These are phyloP conservation scores for Lasioglossum figueresi DNA, from an alignment of 2,888 invertebrate genomes.

Conservation along the genomic window DNA sequence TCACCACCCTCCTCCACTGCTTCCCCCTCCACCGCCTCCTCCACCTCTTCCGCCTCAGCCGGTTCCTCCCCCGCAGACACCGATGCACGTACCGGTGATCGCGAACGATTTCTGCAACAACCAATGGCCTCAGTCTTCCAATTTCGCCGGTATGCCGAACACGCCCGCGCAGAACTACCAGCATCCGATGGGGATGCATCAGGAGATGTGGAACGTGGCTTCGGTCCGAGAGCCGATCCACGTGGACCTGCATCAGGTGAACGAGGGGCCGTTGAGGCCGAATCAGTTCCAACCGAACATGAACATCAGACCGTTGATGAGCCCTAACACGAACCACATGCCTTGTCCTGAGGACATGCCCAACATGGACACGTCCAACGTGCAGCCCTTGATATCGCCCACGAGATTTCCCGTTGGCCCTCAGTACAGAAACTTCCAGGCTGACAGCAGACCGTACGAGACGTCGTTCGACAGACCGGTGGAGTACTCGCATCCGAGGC, in stretches of 20 bases:
- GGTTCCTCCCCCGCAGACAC: not conserved
- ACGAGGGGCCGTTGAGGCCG: conserved; percentile 56
- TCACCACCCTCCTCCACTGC: not conserved
- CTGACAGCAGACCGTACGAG: conserved; percentile 51
- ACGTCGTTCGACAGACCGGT: conserved; percentile 65
- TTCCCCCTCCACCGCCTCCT: not conserved
- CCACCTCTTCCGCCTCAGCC: conserved; percentile 3
- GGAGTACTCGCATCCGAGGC: conserved; percentile 69
- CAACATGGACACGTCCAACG: conserved; percentile 21
- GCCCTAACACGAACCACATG: conserved; percentile 48
- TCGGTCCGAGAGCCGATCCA: conserved; percentile 28
- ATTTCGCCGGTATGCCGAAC: conserved; percentile 42
- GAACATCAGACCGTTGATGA: conserved; percentile 64
- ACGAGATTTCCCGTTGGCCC: conserved; percentile 52
- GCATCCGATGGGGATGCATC: conserved; percentile 59
- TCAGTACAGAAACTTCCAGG: conserved; percentile 56
- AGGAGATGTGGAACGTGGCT: conserved; percentile 69
- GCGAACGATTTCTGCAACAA: conserved; percentile 48
- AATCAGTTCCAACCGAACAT: conserved; percentile 50
- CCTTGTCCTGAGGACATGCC: conserved; percentile 48
- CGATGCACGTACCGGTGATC: conserved; percentile 34
- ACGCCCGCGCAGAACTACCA: conserved; percentile 58
- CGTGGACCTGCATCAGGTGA: conserved; percentile 64
- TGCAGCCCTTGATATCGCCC: conserved; percentile 57
- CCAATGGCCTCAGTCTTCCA: conserved; percentile 53